Evolutionary conservation across 2,113 vertebrate genomes (phyloP), one percentile per base, ranked within the genome.

Genomic region (Oncorhynchus nerka): DNA sequence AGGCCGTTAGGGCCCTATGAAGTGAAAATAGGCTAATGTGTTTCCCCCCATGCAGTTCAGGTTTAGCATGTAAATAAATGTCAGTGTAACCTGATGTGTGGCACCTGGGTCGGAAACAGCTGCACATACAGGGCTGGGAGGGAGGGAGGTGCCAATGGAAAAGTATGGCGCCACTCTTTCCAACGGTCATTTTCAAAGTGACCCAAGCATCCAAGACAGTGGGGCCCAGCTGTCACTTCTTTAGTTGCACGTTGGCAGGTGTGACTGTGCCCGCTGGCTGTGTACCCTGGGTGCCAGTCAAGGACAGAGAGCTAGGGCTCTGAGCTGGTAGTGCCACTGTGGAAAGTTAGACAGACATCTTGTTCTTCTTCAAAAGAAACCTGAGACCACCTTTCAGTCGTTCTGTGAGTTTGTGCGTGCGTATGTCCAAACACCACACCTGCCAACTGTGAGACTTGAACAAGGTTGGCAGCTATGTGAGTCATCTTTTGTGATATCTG

Each of bases 31-130:
- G 68, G 68, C 20, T n/a, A 26, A 45, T 19, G 7, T 68, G 68
- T 49, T 70, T 32, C 39, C n/a, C 67, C 22, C 64, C 2, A 66
- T 24, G 64, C n/a, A 84, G 71, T 80, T 77, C 70, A 77, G 39
- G 24, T 75, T 72, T 66, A 73, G 20, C 12, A 30, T 72, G 66
- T 83, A 70, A 83, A 83, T 85, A 81, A 83, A 81, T 85, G 83
- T 72, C 83, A 83, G 24, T 26, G 62, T 64, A 22, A 49, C 59
- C 57, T 75, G 70, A 66, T 73, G 76, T 49, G 77, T 68, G 70
- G 65, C 34, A 61, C 34, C 65, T 64, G 70, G 81, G 68, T 15
- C 16, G 1, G 51, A n/a, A 65, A 57, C 73, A 79, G 68, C 62
- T 64, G 48, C 57, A 45, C 71, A 32, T 67, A 73, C 55, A 69